Conservation (phyloP, 2,113 vertebrate species). For the Nansenia antarctica region DNA sequence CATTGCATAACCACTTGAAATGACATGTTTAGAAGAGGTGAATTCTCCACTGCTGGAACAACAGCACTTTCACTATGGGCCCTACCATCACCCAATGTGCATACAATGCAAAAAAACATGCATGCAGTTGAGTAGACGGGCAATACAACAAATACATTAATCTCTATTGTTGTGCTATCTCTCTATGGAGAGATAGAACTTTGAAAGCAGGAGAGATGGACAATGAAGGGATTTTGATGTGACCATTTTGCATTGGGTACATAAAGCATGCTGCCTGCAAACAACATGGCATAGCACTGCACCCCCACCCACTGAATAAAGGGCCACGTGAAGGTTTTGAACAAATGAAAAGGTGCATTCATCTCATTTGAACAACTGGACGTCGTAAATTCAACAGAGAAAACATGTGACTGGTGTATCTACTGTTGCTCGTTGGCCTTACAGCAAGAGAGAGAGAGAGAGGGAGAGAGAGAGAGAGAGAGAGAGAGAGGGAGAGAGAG, state of each 20-base stretch:
- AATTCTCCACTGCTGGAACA: conserved; percentile 8
- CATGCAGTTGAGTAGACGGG: not conserved
- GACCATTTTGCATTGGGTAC: not conserved
- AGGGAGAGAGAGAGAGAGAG: not conserved
- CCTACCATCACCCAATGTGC: conserved; percentile 22
- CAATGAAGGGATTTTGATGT: conserved; percentile 1
- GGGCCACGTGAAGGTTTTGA: conserved; percentile 42
- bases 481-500: not conserved
- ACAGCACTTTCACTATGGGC: not conserved
- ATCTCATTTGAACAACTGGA: conserved; percentile 8
- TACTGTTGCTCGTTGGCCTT: not conserved
- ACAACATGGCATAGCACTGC: not conserved
- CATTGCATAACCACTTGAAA: too few species aligned
- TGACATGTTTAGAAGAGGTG: not conserved
- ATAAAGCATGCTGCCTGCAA: conserved; percentile 13
- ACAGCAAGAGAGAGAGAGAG: too few species aligned
- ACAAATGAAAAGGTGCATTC: conserved; percentile 50
- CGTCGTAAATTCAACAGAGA: conserved; percentile 19
- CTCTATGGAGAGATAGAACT: not conserved
- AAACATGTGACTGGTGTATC: conserved; percentile 44
- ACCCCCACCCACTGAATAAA: conserved; percentile 7
- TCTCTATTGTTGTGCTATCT: not conserved
- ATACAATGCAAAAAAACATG: conserved; percentile 17
- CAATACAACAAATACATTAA: conserved; percentile 13
- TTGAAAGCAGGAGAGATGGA: not conserved